phyloP scores from a whole-genome alignment of 2,888 invertebrate genomes.

The Latheticus oryzae region DNA sequence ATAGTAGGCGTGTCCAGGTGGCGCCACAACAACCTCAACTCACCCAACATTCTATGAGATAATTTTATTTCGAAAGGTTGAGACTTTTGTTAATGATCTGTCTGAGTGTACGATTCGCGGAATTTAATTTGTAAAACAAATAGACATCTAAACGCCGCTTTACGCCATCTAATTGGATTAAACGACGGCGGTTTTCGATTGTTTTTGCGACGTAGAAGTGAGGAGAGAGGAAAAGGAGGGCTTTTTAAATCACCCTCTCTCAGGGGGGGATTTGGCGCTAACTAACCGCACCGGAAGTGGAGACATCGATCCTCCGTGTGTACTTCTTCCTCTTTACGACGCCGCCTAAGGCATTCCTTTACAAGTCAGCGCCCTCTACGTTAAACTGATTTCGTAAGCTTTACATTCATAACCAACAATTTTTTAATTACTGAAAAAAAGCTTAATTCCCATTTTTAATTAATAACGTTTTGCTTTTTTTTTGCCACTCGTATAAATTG shows the following conservation, averaged over 20 bases:
- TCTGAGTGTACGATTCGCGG: constrained; percentile 49
- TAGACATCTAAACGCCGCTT: constrained; percentile 43
- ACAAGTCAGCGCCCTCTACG: constrained; percentile 40
- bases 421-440: no score
- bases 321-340: constrained; percentile 46
- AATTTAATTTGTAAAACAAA: constrained; percentile 57
- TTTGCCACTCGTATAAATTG: constrained; percentile 2
- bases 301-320: constrained; percentile 55
- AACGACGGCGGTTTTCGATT: background rate
- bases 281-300: constrained; percentile 55
- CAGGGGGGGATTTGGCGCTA: constrained; percentile 28
- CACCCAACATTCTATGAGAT: constrained; percentile 51
- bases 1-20: constrained; percentile 59
- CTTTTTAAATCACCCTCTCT: constrained; percentile 16
- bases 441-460: no score
- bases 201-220: constrained; percentile 4
- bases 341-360: constrained; percentile 38
- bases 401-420: no score
- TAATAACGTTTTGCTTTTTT: no score
- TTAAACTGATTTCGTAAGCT: no score
- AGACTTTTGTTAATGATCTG: constrained; percentile 51
- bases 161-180: constrained; percentile 14
- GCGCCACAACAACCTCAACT: constrained; percentile 55
- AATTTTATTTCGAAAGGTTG: constrained; percentile 55
- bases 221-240: no score